Evolutionary conservation across 2,888 invertebrate genomes (phyloP).

Genomic region (Dasysyrphus albostriatus): DNA sequence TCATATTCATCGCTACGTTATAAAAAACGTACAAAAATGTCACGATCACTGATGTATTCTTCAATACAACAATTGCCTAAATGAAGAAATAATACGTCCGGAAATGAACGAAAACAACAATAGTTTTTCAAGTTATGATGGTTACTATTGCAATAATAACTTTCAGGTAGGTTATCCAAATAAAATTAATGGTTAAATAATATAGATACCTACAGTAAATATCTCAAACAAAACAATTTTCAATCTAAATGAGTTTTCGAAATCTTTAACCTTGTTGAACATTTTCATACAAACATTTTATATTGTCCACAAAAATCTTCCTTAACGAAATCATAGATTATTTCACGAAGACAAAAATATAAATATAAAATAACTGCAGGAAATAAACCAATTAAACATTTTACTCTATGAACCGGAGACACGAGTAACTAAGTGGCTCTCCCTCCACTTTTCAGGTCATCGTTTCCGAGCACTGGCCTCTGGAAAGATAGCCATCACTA

Average conservation of each 20-base stretch:
- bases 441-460: constrained; percentile 59
- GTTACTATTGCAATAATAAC: constrained; percentile 78
- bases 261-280: too few species aligned
- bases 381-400: constrained; percentile 64
- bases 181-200: not conserved
- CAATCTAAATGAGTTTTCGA: not conserved
- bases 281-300: not conserved
- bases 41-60: not conserved
- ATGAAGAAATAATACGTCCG: constrained; percentile 33
- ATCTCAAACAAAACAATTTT: not conserved
- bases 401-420: constrained; percentile 34
- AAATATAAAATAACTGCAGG: constrained; percentile 45
- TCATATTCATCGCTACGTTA: not conserved
- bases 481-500: constrained; percentile 19
- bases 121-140: constrained; percentile 78
- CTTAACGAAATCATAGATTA: not conserved
- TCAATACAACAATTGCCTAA: constrained; percentile 8
- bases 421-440: constrained; percentile 19
- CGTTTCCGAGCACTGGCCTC: constrained; percentile 44
- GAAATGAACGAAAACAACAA: constrained; percentile 79
- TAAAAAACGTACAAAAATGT: constrained; percentile 30
- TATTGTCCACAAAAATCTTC: not conserved
- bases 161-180: constrained; percentile 78
- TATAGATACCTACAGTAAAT: not conserved
- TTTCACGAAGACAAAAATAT: constrained; percentile 31